Base-by-base conservation (phyloP, 2,113 vertebrate genomes). In the Chinchilla lanigera region DNA sequence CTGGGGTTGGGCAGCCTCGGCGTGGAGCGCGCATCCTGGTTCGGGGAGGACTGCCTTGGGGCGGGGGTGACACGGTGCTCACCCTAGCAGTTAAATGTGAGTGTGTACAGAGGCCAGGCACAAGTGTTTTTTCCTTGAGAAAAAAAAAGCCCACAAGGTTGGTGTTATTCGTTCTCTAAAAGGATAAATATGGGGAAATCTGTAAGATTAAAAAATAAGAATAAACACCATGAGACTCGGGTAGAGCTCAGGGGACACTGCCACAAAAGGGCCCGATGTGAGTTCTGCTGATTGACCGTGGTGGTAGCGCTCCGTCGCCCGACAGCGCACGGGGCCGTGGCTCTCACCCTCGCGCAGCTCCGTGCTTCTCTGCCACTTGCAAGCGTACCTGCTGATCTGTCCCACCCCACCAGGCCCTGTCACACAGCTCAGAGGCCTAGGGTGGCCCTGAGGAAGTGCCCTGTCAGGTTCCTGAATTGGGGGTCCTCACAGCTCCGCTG, bases 311-410 rank as follows among this genome's bases (percentile, higher is more conserved):
- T 28, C 24, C 28, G 41, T 47, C 5, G 1, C 73, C 41, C 30
- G 41, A 77, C 26, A 1, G 26, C 73, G 24, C 26, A 14, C 1
- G 1, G 1, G 67, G 67, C 63, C 1, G 7, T 9, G 3, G 24
- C 44, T 30, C n/a, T 35, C 58, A 3, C 0, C 12, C 56, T 60
- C 5, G 12, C 30, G 26, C 16, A 38, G 35, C 69, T 95, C 33
- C 0, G 0, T 73, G n/a, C 4, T 56, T 88, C 60, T 52, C 10
- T 12, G 85, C 52, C 1, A 13, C 19, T 13, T 0, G 0, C 2
- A 0, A 0, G 17, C 30, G 41, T 50, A 22, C 63, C 83, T 41
- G 3, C 26, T 16, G 35, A 19, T 71, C 84, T 58, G 50, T 22
- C 78, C 26, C 28, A 77, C 24, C 35, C 80, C 7, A 19, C 3